Base-by-base conservation (phyloP, 2,113 vertebrate genomes). In the Thalassarche chlororhynchos region DNA sequence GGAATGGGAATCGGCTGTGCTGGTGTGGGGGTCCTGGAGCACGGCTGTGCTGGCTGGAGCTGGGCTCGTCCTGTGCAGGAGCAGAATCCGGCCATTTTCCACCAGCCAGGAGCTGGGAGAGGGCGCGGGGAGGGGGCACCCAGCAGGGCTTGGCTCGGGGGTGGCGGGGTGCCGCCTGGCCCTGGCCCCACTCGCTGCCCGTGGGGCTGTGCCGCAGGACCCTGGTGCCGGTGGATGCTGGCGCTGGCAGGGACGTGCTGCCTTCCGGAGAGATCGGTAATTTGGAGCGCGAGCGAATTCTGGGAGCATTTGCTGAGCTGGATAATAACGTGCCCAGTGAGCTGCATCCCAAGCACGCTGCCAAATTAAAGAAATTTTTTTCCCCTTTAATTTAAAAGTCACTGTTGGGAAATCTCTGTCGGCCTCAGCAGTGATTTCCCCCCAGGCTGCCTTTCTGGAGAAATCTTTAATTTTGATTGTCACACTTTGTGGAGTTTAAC, bases 381-480 rank as follows among this genome's bases (percentile, higher is more conserved):
- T 89, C 65, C 94, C 95, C 92, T 97, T 98, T 98, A 96, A 97
- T 97, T 98, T 96, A 94, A 95, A 96, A 97, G 94, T 91, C 93
- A 93, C 97, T 93, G 1, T 65, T 97, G 97, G 97, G 97, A 97
- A 97, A 97, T 97, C 95, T 96, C 90, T 29, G 47, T 21, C 7
- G 79, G 93, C 92, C 90, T 29, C 80, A 26, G 92, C 84, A 47
- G 44, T 93, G 93, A 96, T 96, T 97, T 96, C 97, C 97, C 97
- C 86, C 76, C 90, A 91, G 96, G 96, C 93, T 74, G 89, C 75
- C 93, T 96, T 96, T 71, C 96, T 82, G 87, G 81, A 96, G 96
- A 96, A 95, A 96, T 94, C 94, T 96, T 96, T 97, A 93, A 96
- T 96, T 97, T 91, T 93, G 97, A 97, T 96, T 92, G 97, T 97